phyloP scores from a whole-genome alignment of 37 sponge, comb jelly and placozoan genomes.

The Theonella swinhoei region DNA sequence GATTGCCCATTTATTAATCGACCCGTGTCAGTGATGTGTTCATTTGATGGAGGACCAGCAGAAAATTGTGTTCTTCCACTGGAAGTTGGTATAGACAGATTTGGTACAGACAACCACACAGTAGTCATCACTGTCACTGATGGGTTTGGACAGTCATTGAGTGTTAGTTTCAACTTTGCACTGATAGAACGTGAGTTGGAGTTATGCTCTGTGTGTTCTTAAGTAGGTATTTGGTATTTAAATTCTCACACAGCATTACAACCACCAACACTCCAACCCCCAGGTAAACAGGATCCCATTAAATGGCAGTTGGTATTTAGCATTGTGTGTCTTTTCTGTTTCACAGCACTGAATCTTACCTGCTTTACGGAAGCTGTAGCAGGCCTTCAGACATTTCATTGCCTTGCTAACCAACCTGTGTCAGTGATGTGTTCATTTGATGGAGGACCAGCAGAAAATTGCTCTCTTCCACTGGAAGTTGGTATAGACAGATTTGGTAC shows the following conservation, averaged over 20 bases:
- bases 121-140: not conserved
- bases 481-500: too few species aligned
- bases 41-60: not conserved
- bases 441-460: not conserved
- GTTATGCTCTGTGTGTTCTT: too few species aligned
- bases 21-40: not conserved
- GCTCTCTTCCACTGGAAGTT: not conserved
- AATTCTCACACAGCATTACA: too few species aligned
- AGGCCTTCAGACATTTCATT: not conserved
- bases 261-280: too few species aligned
- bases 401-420: not conserved
- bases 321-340: too few species aligned
- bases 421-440: not conserved
- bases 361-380: not conserved
- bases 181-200: not conserved
- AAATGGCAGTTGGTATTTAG: too few species aligned
- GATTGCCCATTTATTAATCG: not conserved
- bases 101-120: not conserved
- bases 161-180: not conserved
- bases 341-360: not conserved
- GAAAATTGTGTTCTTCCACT: not conserved
- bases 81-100: not conserved
- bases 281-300: too few species aligned
- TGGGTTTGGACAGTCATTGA: not conserved
- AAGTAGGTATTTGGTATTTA: too few species aligned